These are phyloP conservation scores for Echinometra lucunter DNA, from an alignment of 53 echinoderm and acorn worm genomes.

Conservation along the genomic window DNA sequence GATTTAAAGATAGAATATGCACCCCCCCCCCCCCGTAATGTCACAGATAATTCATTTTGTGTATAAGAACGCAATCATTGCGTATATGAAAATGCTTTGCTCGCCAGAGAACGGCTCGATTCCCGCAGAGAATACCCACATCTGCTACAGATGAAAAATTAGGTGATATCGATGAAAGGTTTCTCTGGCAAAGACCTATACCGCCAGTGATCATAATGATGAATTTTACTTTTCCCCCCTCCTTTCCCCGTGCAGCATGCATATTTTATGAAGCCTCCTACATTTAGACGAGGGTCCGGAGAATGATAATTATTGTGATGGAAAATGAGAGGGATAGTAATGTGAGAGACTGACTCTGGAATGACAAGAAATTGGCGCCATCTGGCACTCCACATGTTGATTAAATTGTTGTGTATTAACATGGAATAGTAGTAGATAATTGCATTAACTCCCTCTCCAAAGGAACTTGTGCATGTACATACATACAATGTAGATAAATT, in stretches of 20 bases:
- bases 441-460: neutral
- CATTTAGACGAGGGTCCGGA: neutral
- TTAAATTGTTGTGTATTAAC: too few species aligned
- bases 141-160: neutral
- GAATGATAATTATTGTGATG: slow-evolving; percentile 26
- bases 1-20: neutral
- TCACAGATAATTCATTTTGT: neutral
- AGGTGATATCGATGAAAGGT: slow-evolving; percentile 26
- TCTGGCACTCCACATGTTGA: neutral
- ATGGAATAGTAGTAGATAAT: neutral
- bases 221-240: slow-evolving; percentile 1
- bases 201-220: slow-evolving; percentile 30
- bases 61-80: neutral
- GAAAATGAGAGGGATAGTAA: neutral
- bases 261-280: slow-evolving; percentile 35
- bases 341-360: neutral
- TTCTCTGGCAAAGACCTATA: neutral
- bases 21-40: neutral
- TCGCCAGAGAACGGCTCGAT: neutral
- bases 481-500: neutral
- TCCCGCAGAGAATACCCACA: neutral
- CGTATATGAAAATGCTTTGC: neutral
- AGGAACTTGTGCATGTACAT: neutral
- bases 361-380: slow-evolving; percentile 8
- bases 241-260: neutral